Evolutionary conservation across 2,797 vertebrate species (phyloP).

Genomic region (Notolepis coatsorum): DNA sequence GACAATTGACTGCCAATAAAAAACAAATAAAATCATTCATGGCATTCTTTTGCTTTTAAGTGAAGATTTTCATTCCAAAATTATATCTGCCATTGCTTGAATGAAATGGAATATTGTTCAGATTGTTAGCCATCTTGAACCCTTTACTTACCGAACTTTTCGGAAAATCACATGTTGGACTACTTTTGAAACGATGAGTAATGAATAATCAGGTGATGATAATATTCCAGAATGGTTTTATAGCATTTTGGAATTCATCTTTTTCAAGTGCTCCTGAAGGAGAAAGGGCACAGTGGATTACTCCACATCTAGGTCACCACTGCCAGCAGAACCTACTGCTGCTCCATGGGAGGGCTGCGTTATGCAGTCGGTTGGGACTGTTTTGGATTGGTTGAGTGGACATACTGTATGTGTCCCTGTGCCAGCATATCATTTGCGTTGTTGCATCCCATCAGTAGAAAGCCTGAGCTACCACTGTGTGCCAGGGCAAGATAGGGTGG

Average conservation of each 20-base stretch:
- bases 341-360: constrained; percentile 20
- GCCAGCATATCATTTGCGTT: constrained; percentile 42
- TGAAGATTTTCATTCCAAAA: too few species aligned
- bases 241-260: too few species aligned
- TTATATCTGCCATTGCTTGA: too few species aligned
- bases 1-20: constrained; percentile 73
- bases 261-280: constrained; percentile 5
- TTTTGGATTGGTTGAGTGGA: constrained; percentile 30
- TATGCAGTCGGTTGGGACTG: constrained; percentile 23
- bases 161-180: too few species aligned
- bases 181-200: too few species aligned
- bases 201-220: too few species aligned
- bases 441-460: constrained; percentile 32
- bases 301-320: constrained; percentile 25
- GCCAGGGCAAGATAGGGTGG: constrained; percentile 25
- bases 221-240: too few species aligned
- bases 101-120: too few species aligned
- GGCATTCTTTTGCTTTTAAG: neutral
- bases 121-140: too few species aligned
- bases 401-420: constrained; percentile 19
- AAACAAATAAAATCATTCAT: neutral
- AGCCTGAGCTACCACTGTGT: constrained; percentile 29
- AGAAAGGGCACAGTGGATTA: neutral
- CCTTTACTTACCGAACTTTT: too few species aligned
- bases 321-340: constrained; percentile 31